Conservation (phyloP, 1,140 invertebrate species). For the Sminthurides bifidus region DNA sequence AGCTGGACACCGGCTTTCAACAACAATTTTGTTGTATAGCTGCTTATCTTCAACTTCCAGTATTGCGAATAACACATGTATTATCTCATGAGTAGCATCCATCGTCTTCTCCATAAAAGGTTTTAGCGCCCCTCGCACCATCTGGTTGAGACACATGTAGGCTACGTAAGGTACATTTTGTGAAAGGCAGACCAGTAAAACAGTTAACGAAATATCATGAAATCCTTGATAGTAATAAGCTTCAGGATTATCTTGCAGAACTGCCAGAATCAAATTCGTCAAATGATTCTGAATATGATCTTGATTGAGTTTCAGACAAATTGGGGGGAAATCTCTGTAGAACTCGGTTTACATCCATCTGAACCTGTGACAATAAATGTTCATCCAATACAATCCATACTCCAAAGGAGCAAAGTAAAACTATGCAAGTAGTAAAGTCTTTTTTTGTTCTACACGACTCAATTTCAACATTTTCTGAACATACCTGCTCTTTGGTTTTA, state of each 20-base stretch:
- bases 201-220: conserved; percentile 31
- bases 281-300: conserved; percentile 25
- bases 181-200: conserved; percentile 25
- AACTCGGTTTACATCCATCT: conserved; percentile 27
- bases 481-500: conserved; percentile 24
- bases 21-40: conserved; percentile 28
- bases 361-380: conserved; percentile 14
- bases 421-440: not conserved
- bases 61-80: conserved; percentile 26
- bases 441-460: not conserved
- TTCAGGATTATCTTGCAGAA: conserved; percentile 22
- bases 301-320: conserved; percentile 28
- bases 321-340: conserved; percentile 30
- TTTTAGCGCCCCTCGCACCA: conserved; percentile 19
- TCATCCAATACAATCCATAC: not conserved
- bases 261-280: conserved; percentile 19
- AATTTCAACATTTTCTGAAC: not conserved
- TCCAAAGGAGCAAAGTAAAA: not conserved
- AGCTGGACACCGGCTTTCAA: conserved; percentile 26
- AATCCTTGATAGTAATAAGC: conserved; percentile 32
- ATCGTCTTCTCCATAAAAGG: conserved; percentile 31
- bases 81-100: conserved; percentile 27
- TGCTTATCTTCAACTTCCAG: conserved; percentile 24
- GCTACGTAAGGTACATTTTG: conserved; percentile 25
- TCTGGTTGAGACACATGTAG: conserved; percentile 25